Evolutionary conservation across 1,140 invertebrate species (phyloP).

Genomic region (Artemia franciscana): DNA sequence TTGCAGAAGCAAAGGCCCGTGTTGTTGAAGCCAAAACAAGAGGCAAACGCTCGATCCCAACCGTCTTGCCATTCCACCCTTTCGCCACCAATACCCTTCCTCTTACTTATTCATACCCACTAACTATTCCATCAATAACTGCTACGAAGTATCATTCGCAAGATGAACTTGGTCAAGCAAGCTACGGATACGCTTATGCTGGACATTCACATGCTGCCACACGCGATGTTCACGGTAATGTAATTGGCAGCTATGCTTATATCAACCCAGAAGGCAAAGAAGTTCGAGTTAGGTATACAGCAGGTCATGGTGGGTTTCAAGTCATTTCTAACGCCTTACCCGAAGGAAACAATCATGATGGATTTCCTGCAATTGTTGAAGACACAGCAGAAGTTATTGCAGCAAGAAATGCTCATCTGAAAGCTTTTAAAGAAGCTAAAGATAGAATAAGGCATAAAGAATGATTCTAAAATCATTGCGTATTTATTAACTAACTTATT

Average conservation of each 20-base stretch:
- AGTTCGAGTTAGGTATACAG: slow-evolving; percentile 12
- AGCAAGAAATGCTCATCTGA: slow-evolving; percentile 15
- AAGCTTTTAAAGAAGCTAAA: slow-evolving; percentile 17
- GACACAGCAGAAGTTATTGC: slow-evolving; percentile 7
- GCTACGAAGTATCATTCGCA: slow-evolving; percentile 23
- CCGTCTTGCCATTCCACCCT: slow-evolving; percentile 13
- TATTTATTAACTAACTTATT: neutral
- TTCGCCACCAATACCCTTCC: slow-evolving; percentile 7
- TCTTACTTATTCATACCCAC: neutral
- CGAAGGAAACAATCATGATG: slow-evolving; percentile 4
- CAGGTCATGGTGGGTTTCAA: slow-evolving; percentile 12
- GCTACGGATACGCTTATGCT: slow-evolving; percentile 12
- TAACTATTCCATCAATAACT: neutral
- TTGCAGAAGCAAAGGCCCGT: neutral
- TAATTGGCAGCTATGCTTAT: slow-evolving; percentile 12
- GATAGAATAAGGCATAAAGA: slow-evolving; percentile 5
- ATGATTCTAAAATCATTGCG: neutral
- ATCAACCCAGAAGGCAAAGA: slow-evolving; percentile 12
- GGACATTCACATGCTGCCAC: neutral
- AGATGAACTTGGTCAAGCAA: slow-evolving; percentile 26
- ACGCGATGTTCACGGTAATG: slow-evolving; percentile 11
- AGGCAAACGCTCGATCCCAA: neutral
- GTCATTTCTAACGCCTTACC: slow-evolving; percentile 11
- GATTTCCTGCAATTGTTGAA: slow-evolving; percentile 1
- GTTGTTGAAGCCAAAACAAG: slow-evolving; percentile 13